A percentile compares a stretch with the other conserved stretches of the same genome.
Conservation (phyloP, 2,113 vertebrate genomes). For the Myodes glareolus region DNA sequence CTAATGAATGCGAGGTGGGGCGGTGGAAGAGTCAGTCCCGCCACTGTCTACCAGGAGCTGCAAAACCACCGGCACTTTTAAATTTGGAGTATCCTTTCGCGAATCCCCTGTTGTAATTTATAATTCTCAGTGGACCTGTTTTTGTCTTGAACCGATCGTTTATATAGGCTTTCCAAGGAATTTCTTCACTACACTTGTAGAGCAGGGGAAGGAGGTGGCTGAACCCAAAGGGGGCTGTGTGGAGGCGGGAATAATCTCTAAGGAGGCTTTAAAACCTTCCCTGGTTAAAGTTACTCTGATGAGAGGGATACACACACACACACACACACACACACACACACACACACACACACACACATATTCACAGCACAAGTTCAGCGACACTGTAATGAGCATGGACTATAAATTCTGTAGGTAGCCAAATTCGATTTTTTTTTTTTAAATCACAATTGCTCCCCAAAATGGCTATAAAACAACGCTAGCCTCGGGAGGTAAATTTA, state of each 20-base stretch:
- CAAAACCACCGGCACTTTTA: slow-evolving; percentile 78
- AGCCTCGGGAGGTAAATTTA: slow-evolving; percentile 78
- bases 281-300: slow-evolving; percentile 80
- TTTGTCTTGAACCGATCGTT: slow-evolving; percentile 86
- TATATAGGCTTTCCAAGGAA: slow-evolving; percentile 87
- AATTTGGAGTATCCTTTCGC: slow-evolving; percentile 82
- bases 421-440: slow-evolving; percentile 67
- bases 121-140: slow-evolving; percentile 86
- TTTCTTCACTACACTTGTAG: slow-evolving; percentile 80
- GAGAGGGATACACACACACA: not conserved
- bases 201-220: slow-evolving; percentile 11
- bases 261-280: slow-evolving; percentile 85
- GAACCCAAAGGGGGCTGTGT: slow-evolving; percentile 40
- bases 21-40: slow-evolving; percentile 42
- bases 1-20: slow-evolving; percentile 69
- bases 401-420: slow-evolving; percentile 83
- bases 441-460: slow-evolving; percentile 67
- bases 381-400: slow-evolving; percentile 71
- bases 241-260: slow-evolving; percentile 79
- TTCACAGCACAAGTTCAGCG: slow-evolving; percentile 40
- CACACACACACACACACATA: not conserved
- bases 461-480: slow-evolving; percentile 79
- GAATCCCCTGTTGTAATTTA: slow-evolving; percentile 86
- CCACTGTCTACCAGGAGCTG: slow-evolving; percentile 70
- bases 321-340: not conserved